Evolutionary conservation across 2,888 invertebrate genomes (phyloP).

Genomic region (Diaperis boleti): DNA sequence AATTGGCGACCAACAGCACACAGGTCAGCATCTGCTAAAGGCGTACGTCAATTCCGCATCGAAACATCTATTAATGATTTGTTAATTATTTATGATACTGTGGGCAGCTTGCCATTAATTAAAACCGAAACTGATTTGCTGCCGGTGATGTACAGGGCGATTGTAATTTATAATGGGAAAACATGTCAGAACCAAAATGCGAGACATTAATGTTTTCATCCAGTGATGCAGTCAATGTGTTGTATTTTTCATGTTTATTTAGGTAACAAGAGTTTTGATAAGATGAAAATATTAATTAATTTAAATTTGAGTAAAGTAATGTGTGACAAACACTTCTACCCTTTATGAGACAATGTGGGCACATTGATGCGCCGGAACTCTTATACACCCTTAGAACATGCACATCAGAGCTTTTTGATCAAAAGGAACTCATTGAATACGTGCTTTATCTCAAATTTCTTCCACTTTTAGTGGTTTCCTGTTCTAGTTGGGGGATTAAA

Average conservation of each 20-base stretch:
- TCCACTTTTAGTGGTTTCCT: conserved; percentile 28
- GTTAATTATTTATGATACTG: conserved; percentile 44
- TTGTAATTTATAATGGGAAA: neutral
- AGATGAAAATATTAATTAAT: too few relatives aligned
- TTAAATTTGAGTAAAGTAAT: too few relatives aligned
- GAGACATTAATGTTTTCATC: too few relatives aligned
- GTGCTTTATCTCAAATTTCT: conserved; percentile 26
- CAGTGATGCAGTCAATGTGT: too few relatives aligned
- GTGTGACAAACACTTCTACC: too few relatives aligned
- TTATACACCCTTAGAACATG: conserved; percentile 18
- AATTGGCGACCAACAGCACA: conserved; percentile 42
- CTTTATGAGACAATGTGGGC: conserved; percentile 9
- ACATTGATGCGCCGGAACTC: conserved; percentile 15
- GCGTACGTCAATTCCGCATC: conserved; percentile 45
- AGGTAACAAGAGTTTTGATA: too few relatives aligned
- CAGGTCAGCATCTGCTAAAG: conserved; percentile 45
- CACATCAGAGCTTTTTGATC: conserved; percentile 27
- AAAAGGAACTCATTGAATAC: conserved; percentile 34
- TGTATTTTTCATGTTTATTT: too few relatives aligned
- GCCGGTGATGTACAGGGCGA: neutral
- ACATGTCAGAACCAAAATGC: neutral
- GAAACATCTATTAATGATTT: conserved; percentile 44
- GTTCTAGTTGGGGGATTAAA: conserved; percentile 28
- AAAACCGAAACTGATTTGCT: conserved; percentile 16
- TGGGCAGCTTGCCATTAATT: conserved; percentile 38